Evolutionary conservation across 2,888 invertebrate genomes (phyloP).

Genomic region (Amblyteles armatorius): DNA sequence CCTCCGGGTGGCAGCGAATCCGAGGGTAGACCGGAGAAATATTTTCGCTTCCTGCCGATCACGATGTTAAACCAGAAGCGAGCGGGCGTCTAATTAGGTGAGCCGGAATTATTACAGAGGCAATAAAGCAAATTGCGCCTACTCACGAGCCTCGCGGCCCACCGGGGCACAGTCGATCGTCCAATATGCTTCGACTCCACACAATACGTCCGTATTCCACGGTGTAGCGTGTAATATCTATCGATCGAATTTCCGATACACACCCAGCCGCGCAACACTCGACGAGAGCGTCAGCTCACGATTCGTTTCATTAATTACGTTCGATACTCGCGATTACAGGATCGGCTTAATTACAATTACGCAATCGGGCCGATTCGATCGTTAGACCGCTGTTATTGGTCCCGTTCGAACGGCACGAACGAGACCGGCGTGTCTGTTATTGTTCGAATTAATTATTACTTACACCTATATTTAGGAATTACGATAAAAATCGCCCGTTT

Average conservation of each 20-base stretch:
- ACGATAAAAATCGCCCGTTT: neutral
- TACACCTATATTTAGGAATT: conserved; percentile 3
- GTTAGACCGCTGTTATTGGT: conserved; percentile 38
- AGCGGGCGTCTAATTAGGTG: conserved; percentile 59
- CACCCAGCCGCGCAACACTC: conserved; percentile 68
- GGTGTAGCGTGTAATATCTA: conserved; percentile 18
- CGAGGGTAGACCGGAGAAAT: conserved; percentile 1
- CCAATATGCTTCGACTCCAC: conserved; percentile 9
- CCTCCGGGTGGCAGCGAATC: neutral
- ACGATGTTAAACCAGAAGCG: conserved; percentile 50
- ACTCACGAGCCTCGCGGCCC: conserved; percentile 70
- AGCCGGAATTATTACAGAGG: conserved; percentile 77
- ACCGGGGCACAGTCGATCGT: conserved; percentile 37
- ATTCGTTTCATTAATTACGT: conserved; percentile 81
- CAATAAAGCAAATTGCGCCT: conserved; percentile 80
- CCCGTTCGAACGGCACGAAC: neutral
- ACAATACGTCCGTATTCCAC: neutral
- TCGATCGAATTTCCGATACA: conserved; percentile 36
- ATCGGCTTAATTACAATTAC: conserved; percentile 80
- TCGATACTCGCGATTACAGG: conserved; percentile 75
- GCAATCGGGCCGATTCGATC: conserved; percentile 72
- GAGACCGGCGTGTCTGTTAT: neutral
- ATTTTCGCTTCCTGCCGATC: conserved; percentile 50
- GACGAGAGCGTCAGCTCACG: conserved; percentile 75
- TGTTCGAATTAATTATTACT: neutral